Percentiles rank a stretch among this genome's conserved stretches.
Conservation (phyloP, 1,140 invertebrate species). For the Nylanderia fulva region DNA sequence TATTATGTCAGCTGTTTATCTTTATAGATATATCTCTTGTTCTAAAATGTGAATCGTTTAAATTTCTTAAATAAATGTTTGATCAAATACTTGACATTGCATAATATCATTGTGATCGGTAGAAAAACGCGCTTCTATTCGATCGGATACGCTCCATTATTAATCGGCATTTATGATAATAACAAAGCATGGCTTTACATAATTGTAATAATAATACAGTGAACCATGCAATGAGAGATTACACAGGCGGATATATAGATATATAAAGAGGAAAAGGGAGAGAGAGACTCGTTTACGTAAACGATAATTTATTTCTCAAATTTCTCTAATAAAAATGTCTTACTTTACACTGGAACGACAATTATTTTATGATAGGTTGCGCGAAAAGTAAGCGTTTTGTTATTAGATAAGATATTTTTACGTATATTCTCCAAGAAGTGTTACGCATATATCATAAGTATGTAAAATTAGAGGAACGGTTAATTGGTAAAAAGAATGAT, state of each 20-base stretch:
- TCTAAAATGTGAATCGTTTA: too few species aligned
- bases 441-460: not conserved
- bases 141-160: not conserved
- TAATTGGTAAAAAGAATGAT: constrained; percentile 25
- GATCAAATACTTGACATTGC: not conserved
- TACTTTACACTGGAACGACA: not conserved
- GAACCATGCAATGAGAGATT: not conserved
- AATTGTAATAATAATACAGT: not conserved
- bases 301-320: not conserved
- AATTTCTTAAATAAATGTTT: too few species aligned
- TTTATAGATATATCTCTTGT: too few species aligned
- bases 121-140: not conserved
- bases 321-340: constrained; percentile 3
- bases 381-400: not conserved
- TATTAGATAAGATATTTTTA: not conserved
- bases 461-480: not conserved
- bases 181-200: not conserved
- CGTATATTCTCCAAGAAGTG: not conserved
- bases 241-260: not conserved
- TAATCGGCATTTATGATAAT: constrained; percentile 25
- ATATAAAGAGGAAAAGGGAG: too few species aligned
- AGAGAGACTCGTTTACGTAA: constrained; percentile 11
- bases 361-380: constrained; percentile 5
- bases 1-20: too few species aligned
- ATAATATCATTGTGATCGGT: not conserved